Base-by-base conservation (phyloP, 2,113 vertebrate genomes). In the Elachura formosa region DNA sequence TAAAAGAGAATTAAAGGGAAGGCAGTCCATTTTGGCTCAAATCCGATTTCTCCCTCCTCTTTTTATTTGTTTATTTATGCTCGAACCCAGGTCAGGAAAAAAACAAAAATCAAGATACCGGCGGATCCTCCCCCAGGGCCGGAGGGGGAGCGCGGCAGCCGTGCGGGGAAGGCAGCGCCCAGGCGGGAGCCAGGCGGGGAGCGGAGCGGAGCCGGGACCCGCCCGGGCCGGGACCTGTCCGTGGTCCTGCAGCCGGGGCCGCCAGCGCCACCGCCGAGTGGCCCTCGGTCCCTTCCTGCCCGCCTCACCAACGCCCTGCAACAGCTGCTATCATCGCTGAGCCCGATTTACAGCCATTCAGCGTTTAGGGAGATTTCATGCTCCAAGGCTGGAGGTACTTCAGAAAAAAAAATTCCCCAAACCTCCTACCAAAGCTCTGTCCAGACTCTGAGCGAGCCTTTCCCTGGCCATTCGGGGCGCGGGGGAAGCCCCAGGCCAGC, bases 11-110 rank as follows among this genome's bases (percentile, higher is more conserved):
- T 64, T 43, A 51, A 29, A 85, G 8, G 17, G 21, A 62, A 52
- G 6, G 4, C 29, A 14, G 49, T 3, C 26, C 4, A 5, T 68
- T 72, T 72, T 10, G 8, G 24, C 26, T 9, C 26, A 43, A 66
- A 67, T 12, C 29, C 10, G 1, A 41, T 38, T 26, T 8, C 21
- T 38, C 12, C 1, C 4, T 4, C 0, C 23, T 20, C 23, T 11
- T 48, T 34, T 54, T n/a, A 12, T 41, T 48, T 31, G 34, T 31
- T 71, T 58, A 21, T 22, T 18, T 5, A 15, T 0, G 10, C 1
- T 0, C 2, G 6, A 94, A 5, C 59, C 29, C n/a, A 6, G 0
- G 8, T 14, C 40, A 23, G n/a, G 43, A 58, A 48, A 49, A 49
- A 12, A 66, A 28, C 41, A 15, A 15, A 84, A 63, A 51, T 71